Evolutionary conservation across 2,888 invertebrate species (phyloP).

Genomic region (Caenorhabditis parvicauda): DNA sequence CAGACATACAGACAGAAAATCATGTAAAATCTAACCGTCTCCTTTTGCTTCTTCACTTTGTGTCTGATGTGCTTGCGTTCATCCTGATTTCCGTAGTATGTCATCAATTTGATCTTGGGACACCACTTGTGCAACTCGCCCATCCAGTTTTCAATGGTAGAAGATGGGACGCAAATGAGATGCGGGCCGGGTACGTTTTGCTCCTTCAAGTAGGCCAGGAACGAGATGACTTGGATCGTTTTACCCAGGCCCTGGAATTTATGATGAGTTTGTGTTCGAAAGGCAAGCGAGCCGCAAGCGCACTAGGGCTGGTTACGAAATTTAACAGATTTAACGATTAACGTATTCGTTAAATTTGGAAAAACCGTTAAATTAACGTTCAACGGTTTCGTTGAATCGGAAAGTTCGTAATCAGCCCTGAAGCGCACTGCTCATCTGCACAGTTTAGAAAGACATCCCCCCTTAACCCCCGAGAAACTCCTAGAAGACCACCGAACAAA

Average conservation of each 20-base stretch:
- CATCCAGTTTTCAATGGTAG: conserved; percentile 76
- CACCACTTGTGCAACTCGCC: conserved; percentile 50
- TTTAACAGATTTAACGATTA: too few species aligned
- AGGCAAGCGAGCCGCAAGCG: conserved; percentile 56
- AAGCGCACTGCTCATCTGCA: too few species aligned
- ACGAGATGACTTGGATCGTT: conserved; percentile 89
- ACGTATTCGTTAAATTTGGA: too few species aligned
- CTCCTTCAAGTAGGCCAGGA: conserved; percentile 84
- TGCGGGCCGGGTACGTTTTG: conserved; percentile 74
- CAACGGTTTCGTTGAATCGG: too few species aligned
- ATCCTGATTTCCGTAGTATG: conserved; percentile 56
- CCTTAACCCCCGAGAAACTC: too few species aligned
- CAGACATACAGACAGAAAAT: too few species aligned
- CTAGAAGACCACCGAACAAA: too few species aligned
- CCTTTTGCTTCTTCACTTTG: conserved; percentile 42
- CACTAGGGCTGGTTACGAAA: too few species aligned
- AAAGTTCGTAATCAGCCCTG: too few species aligned
- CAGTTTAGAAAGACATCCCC: too few species aligned
- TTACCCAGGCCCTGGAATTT: conserved; percentile 76
- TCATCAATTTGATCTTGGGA: conserved; percentile 45
- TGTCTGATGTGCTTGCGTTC: conserved; percentile 45
- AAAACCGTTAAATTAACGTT: too few species aligned
- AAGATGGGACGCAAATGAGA: conserved; percentile 91
- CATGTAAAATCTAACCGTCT: conserved; percentile 11
- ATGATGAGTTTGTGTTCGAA: conserved; percentile 17